Evolutionary conservation across 1,140 invertebrate species (phyloP).

Genomic region (Drosophila novamexicana): DNA sequence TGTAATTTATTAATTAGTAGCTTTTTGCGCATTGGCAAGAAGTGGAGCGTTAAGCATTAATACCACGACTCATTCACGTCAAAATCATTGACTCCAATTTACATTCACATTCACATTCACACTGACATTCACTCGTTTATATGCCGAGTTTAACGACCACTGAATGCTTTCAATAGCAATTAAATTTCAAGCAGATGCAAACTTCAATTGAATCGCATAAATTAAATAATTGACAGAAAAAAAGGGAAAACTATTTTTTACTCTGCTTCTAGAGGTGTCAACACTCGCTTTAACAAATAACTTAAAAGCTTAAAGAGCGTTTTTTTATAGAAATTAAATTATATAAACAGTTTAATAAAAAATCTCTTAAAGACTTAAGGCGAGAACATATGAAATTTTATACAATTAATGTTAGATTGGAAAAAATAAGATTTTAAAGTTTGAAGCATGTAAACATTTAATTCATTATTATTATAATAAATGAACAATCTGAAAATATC

Average conservation of each 20-base stretch:
- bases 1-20: slow-evolving; percentile 69
- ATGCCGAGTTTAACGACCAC: background rate
- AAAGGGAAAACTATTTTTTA: background rate
- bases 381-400: too few species aligned
- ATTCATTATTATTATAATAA: too few species aligned
- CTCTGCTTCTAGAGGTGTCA: background rate
- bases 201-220: background rate
- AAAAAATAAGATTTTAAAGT: too few species aligned
- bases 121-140: background rate
- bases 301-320: too few species aligned
- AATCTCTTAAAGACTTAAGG: too few species aligned
- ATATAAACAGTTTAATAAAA: too few species aligned
- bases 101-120: slow-evolving; percentile 1
- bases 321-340: too few species aligned
- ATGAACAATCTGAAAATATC: too few species aligned
- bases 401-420: too few species aligned
- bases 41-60: slow-evolving; percentile 44
- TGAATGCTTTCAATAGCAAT: background rate
- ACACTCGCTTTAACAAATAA: background rate
- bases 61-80: background rate
- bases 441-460: too few species aligned
- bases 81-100: slow-evolving; percentile 18
- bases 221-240: background rate
- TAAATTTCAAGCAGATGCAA: background rate
- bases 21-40: slow-evolving; percentile 42